Evolutionary conservation across 2,888 invertebrate species (phyloP), one percentile per base, ranked within the genome.

Genomic region (Apamea crenata): DNA sequence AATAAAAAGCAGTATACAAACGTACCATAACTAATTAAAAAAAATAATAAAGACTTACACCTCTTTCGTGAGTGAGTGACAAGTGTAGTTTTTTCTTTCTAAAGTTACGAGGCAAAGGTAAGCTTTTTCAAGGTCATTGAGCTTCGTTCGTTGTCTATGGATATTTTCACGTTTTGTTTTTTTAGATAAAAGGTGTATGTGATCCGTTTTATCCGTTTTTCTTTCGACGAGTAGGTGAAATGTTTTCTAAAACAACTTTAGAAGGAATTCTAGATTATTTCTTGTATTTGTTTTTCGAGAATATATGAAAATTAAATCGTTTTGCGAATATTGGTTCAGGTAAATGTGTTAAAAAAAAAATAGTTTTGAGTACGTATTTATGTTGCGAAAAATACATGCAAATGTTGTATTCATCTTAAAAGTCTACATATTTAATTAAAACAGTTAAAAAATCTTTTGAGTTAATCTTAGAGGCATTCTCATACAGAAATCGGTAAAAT

Each of bases 111-210:
- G 68, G 25, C 84, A 3, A 83, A 83, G 83, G 83, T 83, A 83
- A 83, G 83, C 61, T 14, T 6, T 32, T 74, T 74, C 83, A 83
- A 83, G 82, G 82, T 83, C 82, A 74, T 25, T 81, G 44, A 61
- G 74, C 82, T 59, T 44, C 47, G 66, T 5, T 70, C 47, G 66
- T 5, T 70, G 63, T 79, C 78, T 83, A n/a, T 83, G 18, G 70
- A 53, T 74, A 80, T 83, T 83, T 63, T 72, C 18, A 14, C 18
- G 71, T 66, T 63, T 74, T 81, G 76, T 82, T 83, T 75, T 83
- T 83, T 79, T 72, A 61, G 59, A 79, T 59, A 44, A 78, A 74
- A 83, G 78, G 70, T 70, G 47, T 67, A 29, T 66, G n/a, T 61
- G 71, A 71, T 70, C 36, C 56, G 32, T 61, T 71, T 70, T 12